Base-by-base conservation (phyloP, 2,888 invertebrate genomes). In the Drosophila meridionalis region DNA sequence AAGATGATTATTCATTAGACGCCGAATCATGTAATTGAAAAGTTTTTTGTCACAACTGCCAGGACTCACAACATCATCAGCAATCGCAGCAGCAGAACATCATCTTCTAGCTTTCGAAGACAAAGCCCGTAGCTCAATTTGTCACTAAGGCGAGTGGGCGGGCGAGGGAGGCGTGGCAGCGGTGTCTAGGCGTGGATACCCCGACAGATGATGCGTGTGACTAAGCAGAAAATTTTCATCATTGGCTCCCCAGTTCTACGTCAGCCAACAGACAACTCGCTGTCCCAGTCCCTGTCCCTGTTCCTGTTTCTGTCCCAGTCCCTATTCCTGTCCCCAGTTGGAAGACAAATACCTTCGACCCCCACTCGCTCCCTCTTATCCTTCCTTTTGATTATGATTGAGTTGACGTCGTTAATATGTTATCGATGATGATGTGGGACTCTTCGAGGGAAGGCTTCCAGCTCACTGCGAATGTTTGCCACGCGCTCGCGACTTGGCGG, bases 371-470 rank as follows among this genome's bases (percentile, higher is more conserved):
- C 38, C 12, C 28, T 28, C 57, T 28, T 57, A 42, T 50, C 32
- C 32, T 30, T 9, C 20, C n/a, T 48, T 12, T 53, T 79, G 80
- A 81, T 89, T 87, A 90, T 91, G 89, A 90, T 90, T 90, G 83
- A 86, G 87, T 75, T 89, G 91, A 90, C 80, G 89, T 90, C 83
- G 83, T 87, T 89, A 90, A 90, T 90, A 83, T 82, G 87, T 80
- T 80, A 82, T 83, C 84, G 82, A 83, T 70, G 76, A 69, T 58
- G 71, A 68, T 6, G 68, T 26, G 20, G 42, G 9, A 62, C 30
- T 26, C 52, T n/a, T 8, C 48, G 1, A 45, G 62, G 42, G 38
- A 36, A 30, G 26, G n/a, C 32, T 20, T 9, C 20, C 56, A 38
- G 48, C 45, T 53, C 36, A 7, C 14, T 14, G 26, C 14, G 48